These are phyloP conservation scores for Serinus canaria DNA, from an alignment of 2,113 vertebrate genomes.

Conservation along the genomic window DNA sequence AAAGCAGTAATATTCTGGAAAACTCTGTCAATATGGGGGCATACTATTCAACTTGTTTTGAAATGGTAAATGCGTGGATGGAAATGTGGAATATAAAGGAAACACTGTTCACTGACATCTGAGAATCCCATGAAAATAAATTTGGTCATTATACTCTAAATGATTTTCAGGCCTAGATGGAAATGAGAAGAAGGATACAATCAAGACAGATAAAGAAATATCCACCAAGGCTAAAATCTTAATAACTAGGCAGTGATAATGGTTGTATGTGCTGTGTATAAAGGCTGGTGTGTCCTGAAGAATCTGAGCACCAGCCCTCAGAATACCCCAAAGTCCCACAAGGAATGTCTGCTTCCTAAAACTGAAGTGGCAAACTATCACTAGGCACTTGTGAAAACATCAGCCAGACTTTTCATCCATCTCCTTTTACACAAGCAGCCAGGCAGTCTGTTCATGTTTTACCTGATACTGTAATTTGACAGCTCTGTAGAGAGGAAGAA, in stretches of 20 bases:
- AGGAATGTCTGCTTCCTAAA: neutral
- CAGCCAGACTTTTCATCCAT: neutral
- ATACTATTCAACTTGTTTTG: neutral
- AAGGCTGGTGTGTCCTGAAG: neutral
- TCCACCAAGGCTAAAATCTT: neutral
- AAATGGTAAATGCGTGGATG: neutral
- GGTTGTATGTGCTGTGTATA: neutral
- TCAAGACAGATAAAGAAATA: neutral
- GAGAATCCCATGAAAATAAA: neutral
- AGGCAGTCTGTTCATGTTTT: neutral
- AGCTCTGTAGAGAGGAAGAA: neutral
- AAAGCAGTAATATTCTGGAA: neutral
- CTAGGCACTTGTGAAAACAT: neutral
- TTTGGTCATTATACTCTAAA: neutral
- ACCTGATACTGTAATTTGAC: neutral
- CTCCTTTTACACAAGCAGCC: neutral
- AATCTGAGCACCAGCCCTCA: neutral
- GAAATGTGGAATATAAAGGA: neutral
- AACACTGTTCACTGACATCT: neutral
- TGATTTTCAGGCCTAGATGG: neutral
- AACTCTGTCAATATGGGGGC: neutral
- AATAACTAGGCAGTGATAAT: neutral
- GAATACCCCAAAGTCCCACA: neutral
- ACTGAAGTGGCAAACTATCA: neutral
- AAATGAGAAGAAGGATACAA: neutral